A percentile compares a stretch with the other conserved stretches of the same genome.
Evolutionary conservation across 2,113 vertebrate genomes (phyloP).

Genomic region (Elephas maximus): DNA sequence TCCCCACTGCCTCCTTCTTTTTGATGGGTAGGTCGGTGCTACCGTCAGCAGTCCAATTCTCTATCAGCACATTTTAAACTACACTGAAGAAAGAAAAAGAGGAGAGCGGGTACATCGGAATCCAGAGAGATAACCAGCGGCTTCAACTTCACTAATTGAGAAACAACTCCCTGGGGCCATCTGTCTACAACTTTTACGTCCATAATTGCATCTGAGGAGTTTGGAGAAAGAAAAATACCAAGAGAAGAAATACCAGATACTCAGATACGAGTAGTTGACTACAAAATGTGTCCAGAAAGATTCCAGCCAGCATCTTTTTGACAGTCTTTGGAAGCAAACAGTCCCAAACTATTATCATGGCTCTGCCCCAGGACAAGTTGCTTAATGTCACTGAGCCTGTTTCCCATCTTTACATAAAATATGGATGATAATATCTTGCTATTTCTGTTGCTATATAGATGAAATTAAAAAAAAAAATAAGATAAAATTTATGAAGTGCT

Average conservation of each 20-base stretch:
- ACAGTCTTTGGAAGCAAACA: constrained; percentile 19
- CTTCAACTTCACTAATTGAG: constrained; percentile 69
- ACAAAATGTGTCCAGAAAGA: constrained; percentile 38
- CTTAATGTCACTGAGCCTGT: not conserved
- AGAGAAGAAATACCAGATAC: constrained; percentile 42
- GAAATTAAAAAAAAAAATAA: not conserved
- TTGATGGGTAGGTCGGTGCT: constrained; percentile 78
- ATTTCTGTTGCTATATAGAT: not conserved
- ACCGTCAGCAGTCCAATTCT: constrained; percentile 76
- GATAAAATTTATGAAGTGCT: not conserved
- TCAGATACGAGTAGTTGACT: constrained; percentile 6
- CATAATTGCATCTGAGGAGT: constrained; percentile 49
- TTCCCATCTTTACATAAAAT: not conserved
- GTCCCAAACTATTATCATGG: not conserved
- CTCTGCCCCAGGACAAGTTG: not conserved
- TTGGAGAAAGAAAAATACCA: constrained; percentile 44
- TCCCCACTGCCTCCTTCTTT: constrained; percentile 82
- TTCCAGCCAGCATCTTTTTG: not conserved
- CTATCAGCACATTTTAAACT: constrained; percentile 79
- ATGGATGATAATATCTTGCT: not conserved
- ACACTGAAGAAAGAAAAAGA: constrained; percentile 35
- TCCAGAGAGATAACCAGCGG: constrained; percentile 60
- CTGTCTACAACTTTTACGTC: not conserved
- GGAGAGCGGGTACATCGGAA: constrained; percentile 14
- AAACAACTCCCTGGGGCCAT: constrained; percentile 29